Percentiles rank a stretch among this genome's conserved stretches.
Conservation (phyloP, 2,113 vertebrate species). For the Rallus limicola region DNA sequence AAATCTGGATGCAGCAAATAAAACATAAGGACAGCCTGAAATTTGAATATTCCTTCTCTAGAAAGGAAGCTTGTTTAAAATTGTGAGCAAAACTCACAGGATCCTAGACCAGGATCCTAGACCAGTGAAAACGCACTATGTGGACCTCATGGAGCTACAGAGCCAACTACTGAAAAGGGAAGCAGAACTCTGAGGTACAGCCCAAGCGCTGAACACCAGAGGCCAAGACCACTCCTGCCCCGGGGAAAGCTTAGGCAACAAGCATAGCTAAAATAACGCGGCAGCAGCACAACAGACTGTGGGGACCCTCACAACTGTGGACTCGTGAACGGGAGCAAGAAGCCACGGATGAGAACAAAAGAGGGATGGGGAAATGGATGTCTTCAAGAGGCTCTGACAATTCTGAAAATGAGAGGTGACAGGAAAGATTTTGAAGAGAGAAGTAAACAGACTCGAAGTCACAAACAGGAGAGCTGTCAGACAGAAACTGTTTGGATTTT, state of each 20-base stretch:
- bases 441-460: conserved; percentile 60
- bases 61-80: background rate
- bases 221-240: background rate
- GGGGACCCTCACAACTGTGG: background rate
- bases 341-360: background rate
- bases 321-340: background rate
- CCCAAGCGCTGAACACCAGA: background rate
- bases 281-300: background rate
- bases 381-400: conserved; percentile 39
- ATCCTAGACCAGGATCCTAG: background rate
- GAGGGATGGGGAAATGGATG: background rate
- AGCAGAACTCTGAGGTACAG: background rate
- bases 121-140: background rate
- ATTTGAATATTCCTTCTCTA: background rate
- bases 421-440: conserved; percentile 39
- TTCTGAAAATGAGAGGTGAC: conserved; percentile 57
- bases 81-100: background rate
- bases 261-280: background rate
- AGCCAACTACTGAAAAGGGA: background rate
- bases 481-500: conserved; percentile 71
- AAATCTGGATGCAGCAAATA: background rate
- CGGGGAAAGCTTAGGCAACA: background rate
- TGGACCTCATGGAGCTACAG: background rate
- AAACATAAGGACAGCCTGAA: background rate
- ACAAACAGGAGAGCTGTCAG: conserved; percentile 70